These are phyloP conservation scores for Eurystomus glaucurus DNA, from an alignment of 2,797 vertebrate species.

Conservation along the genomic window DNA sequence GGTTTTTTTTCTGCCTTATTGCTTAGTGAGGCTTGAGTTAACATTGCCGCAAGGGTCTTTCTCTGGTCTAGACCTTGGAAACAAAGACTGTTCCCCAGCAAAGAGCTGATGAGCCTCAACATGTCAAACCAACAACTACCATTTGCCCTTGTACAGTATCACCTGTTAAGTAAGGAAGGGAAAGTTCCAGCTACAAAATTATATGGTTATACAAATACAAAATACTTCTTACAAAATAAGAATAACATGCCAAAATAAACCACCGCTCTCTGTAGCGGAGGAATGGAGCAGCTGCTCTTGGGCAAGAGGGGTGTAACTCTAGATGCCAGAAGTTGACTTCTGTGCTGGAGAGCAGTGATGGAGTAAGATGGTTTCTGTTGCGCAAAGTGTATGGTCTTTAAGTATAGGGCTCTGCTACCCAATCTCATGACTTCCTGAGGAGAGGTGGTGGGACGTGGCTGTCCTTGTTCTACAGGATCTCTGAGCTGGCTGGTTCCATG, in stretches of 20 bases:
- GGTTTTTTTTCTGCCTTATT: neutral
- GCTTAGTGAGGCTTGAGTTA: conserved; percentile 7
- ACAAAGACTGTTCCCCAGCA: neutral
- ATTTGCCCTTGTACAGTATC: neutral
- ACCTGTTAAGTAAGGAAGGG: conserved; percentile 57
- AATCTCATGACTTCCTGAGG: neutral
- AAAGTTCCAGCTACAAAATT: conserved; percentile 68
- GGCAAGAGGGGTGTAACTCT: conserved; percentile 40
- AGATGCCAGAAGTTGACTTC: neutral
- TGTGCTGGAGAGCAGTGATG: rapidly evolving
- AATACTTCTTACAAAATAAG: conserved; percentile 62
- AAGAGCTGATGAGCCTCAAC: conserved; percentile 39
- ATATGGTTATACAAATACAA: conserved; percentile 58
- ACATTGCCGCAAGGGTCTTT: conserved; percentile 7
- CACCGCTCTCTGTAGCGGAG: neutral
- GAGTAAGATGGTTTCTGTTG: conserved; percentile 53
- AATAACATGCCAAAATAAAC: conserved; percentile 67
- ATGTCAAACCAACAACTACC: neutral
- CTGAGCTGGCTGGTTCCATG: neutral
- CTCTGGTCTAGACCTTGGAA: conserved; percentile 28
- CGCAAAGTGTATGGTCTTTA: neutral
- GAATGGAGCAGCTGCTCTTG: conserved; percentile 50
- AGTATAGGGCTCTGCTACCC: neutral
- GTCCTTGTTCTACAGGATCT: neutral
- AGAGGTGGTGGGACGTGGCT: rapidly evolving